Evolutionary conservation across 2,797 vertebrate species (phyloP), one percentile per base, ranked within the genome.

Genomic region (Melopsittacus undulatus): DNA sequence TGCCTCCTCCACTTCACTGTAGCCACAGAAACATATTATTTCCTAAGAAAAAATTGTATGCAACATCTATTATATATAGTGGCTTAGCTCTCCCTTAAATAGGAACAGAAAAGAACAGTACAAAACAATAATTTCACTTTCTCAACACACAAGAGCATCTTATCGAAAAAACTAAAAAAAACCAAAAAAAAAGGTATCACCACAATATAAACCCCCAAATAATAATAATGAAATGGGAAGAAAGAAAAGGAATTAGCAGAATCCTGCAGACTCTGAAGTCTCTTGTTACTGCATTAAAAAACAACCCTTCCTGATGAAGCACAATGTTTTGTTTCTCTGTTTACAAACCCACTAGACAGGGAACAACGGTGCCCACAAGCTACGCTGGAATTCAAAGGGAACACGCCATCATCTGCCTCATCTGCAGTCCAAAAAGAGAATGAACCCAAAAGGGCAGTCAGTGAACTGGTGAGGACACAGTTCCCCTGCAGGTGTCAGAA

Each of bases 161-260:
- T 95, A 92, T 97, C 98, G 97, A 97, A 92, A 92, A 96, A 88
- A 86, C 90, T 94, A 91, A 96, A 96, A 96, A 89, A 98, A 97
- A 94, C 94, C 83, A 98, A 98, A 98, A 98, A 97, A 94, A 94
- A 83, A 73, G 61, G 86, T 97, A 97, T 97, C 97, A 98, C 98
- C 98, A 98, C 97, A 98, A 98, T 97, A 98, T 74, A 98, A 98
- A 98, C 97, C 97, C 97, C 97, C 94, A 94, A 91, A 97, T 87
- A 96, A 90, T 90, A 91, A 80, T 97, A 97, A 97, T 21, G 34
- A 91, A 93, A 96, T 96, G 94, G 95, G 94, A 94, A 97, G 94
- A 90, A 89, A 89, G 56, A 91, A 94, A 49, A 77, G 56, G 96
- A 97, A 95, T 98, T 98, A 98, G 97, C 97, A 97, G 94, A 98